phyloP scores from a whole-genome alignment of 1,140 invertebrate species.

The Asobara japonica region DNA sequence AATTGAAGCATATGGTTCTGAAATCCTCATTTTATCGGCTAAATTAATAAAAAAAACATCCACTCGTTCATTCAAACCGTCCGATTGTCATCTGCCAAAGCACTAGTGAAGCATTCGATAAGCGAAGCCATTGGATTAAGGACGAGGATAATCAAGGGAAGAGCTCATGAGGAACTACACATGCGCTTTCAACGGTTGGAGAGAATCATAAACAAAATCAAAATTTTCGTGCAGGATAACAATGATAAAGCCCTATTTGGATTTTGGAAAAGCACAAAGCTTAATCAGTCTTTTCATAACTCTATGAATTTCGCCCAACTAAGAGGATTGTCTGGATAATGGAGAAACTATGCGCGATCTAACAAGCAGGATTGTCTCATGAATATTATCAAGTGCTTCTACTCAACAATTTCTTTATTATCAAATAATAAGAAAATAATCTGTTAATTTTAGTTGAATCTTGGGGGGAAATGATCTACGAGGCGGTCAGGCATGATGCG shows the following conservation, averaged over 20 bases:
- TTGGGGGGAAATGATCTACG: constrained; percentile 36
- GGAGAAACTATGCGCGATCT: neutral
- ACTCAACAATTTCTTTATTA: constrained; percentile 11
- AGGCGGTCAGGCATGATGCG: constrained; percentile 59
- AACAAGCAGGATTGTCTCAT: constrained; percentile 24
- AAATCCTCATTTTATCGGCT: too few relatives aligned
- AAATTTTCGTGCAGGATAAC: constrained; percentile 15
- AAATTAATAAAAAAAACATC: constrained; percentile 28
- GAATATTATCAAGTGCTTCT: constrained; percentile 27
- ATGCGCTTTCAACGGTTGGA: neutral
- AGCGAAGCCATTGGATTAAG: constrained; percentile 42
- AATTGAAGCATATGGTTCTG: too few relatives aligned
- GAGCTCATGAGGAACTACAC: neutral
- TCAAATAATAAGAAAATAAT: too few relatives aligned
- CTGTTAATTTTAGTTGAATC: constrained; percentile 31
- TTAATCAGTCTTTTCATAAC: constrained; percentile 21
- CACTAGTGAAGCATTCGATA: constrained; percentile 48
- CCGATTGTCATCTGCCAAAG: constrained; percentile 39
- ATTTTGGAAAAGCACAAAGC: constrained; percentile 13
- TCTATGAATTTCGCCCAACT: constrained; percentile 29
- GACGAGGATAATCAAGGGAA: neutral
- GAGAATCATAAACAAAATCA: neutral
- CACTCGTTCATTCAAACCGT: constrained; percentile 44
- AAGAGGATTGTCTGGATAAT: constrained; percentile 21
- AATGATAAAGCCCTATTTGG: neutral